Evolutionary conservation across 2,113 vertebrate species (phyloP).

Genomic region (Oryctolagus cuniculus): DNA sequence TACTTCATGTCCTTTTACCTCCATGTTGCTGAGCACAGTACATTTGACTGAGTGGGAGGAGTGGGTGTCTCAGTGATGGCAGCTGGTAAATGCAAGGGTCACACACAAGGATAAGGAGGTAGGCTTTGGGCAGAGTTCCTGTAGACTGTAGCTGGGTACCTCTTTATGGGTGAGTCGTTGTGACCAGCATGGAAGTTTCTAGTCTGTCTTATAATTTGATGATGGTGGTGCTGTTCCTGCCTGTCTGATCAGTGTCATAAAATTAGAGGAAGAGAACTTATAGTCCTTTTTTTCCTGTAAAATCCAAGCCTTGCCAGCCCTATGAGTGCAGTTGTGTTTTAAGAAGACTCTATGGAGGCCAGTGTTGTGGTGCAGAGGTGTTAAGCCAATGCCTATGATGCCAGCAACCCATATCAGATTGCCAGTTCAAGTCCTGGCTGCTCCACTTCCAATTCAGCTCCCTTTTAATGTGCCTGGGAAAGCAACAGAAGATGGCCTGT

Average conservation of each 20-base stretch:
- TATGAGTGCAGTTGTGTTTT: background rate
- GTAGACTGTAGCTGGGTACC: background rate
- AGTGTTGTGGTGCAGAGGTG: no score
- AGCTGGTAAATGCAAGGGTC: background rate
- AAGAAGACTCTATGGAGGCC: background rate
- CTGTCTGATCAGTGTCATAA: background rate
- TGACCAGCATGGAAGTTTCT: background rate
- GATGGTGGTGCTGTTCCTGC: background rate
- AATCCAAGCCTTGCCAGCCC: background rate
- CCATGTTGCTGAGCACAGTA: background rate
- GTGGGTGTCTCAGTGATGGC: background rate
- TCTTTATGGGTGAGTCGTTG: no score
- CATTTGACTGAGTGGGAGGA: background rate
- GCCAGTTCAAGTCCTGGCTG: no score
- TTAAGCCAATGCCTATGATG: no score
- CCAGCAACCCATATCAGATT: no score
- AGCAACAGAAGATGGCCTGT: no score
- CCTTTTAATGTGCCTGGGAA: no score
- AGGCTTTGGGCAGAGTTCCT: background rate
- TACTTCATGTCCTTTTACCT: accelerated
- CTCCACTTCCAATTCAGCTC: no score
- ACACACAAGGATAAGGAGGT: accelerated
- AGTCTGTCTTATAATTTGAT: background rate
- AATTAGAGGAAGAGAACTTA: background rate
- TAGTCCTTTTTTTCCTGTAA: background rate